Base-by-base conservation (phyloP, 2,113 vertebrate genomes). In the Octodon degus region DNA sequence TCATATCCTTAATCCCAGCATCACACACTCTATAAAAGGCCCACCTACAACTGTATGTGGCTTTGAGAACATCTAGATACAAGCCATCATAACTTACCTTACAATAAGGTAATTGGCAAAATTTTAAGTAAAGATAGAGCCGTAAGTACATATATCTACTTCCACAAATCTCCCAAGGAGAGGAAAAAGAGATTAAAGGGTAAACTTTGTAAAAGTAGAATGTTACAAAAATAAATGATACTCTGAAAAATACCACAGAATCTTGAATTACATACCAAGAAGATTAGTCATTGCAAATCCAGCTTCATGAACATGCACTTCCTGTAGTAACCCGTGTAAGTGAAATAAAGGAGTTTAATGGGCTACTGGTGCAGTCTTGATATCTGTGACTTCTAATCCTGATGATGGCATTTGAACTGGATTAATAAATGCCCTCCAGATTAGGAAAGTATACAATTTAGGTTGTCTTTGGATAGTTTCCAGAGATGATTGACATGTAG, bases 231-330 rank as follows among this genome's bases (percentile, higher is more conserved):
- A 47, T 11, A 91, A 12, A 7, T 65, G 63, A 65, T 2, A 65
- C 67, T 40, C 37, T 17, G 50, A 90, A 89, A 77, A 14, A 40
- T 1, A 47, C 0, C 0, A 67, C 4, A 65, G 68, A n/a, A 68
- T 40, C 13, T 65, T 27, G 58, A 86, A 63, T 20, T 89, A 70
- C 50, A 32, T 34, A 68, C 74, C 55, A 8, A 53, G 22, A n/a
- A 6, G 7, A 22, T 80, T 67, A 40, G 1, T 20, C 34, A 55
- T 32, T 12, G 0, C 1, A 5, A 62, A 3, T 16, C 2, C 0
- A 3, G 16, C 14, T 63, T 37, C 14, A 2, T 24, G 9, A 24
- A 6, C 32, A 5, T 9, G 1, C 16, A 25, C 0, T 5, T 3
- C 37, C 22, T 7, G 27, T 9, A 62, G 3, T 47, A 4, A 9